Evolutionary conservation across 2,888 invertebrate species (phyloP).

Genomic region (Nephrocerus scutellatus): DNA sequence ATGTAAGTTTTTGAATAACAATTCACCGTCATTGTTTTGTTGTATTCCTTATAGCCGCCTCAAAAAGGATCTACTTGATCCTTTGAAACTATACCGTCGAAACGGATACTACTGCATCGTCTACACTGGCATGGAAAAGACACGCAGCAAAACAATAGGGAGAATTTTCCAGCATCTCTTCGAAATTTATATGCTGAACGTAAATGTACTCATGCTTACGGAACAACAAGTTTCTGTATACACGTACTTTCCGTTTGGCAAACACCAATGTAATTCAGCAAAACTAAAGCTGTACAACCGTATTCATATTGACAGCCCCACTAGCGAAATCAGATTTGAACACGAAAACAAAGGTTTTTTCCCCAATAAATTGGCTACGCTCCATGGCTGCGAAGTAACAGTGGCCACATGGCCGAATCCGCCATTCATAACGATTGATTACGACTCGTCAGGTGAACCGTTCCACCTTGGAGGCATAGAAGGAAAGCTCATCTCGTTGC

Average conservation of each 20-base stretch:
- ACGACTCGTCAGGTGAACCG: too few relatives aligned
- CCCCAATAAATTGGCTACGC: conserved; percentile 31
- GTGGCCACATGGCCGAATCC: conserved; percentile 31
- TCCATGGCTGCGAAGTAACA: conserved; percentile 34
- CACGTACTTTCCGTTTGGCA: conserved; percentile 37
- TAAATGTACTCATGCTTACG: conserved; percentile 31
- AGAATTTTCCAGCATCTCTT: conserved; percentile 36
- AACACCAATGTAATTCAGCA: conserved; percentile 30
- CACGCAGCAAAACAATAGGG: conserved; percentile 25
- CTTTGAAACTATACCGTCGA: conserved; percentile 27
- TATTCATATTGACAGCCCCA: too few relatives aligned
- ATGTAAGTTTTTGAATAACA: too few relatives aligned
- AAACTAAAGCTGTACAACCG: conserved; percentile 30
- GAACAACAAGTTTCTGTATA: conserved; percentile 28
- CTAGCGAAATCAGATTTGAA: too few relatives aligned
- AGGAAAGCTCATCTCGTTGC: conserved; percentile 30
- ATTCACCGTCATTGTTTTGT: too few relatives aligned
- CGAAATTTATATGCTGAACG: conserved; percentile 34
- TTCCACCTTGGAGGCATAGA: conserved; percentile 42
- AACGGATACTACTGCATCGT: conserved; percentile 34
- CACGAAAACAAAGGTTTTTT: too few relatives aligned
- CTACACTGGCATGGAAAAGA: conserved; percentile 31
- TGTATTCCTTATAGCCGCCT: conserved; percentile 22
- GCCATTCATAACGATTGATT: conserved; percentile 31
- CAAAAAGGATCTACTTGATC: conserved; percentile 26